Evolutionary conservation across 2,797 vertebrate species (phyloP), one percentile per base, ranked within the genome.

Genomic region (Pseudochirops corinnae): DNA sequence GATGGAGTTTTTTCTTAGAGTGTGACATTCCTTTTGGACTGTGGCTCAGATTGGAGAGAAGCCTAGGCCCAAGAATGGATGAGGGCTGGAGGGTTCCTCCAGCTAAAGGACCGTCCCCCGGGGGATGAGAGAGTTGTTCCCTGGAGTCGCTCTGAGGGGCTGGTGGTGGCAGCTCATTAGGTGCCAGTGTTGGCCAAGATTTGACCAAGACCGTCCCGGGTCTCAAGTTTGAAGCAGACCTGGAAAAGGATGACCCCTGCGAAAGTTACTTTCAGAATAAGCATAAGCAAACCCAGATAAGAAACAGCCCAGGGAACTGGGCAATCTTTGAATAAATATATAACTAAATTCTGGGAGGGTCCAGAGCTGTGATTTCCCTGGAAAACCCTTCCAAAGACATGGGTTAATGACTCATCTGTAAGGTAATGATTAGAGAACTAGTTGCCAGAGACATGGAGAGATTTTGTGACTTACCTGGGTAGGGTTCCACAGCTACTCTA

Each of bases 211-310:
- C 56, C 21, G 3, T 62, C 91, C 33, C 29, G 94, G 58, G 90
- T 46, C 18, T 95, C 91, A 12, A 29, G 55, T 39, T 33, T 13
- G 82, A 93, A 67, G 90, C 60, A 67, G 33, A 91, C 58, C 67
- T 74, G 82, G 62, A 52, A 93, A 91, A 93, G 93, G 91, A 90
- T 2, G n/a, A 90, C 50, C 74, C 90, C 93, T 93, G 57, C 0
- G 0, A 52, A 90, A 56, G 91, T 94, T n/a, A 56, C 60, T 0
- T 0, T 18, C 53, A 90, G 67, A 93, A 52, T 39, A 52, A 91
- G 87, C n/a, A 4, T 18, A 26, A 7, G 18, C 3, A 9, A 16
- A 21, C 0, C 1, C 0, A 4, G 91, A 55, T 56, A 24, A 55
- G 92, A 5, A 55, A 5, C 16, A 50, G 58, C 57, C 55, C 0